Percentiles rank a stretch among this genome's conserved stretches.
These are phyloP conservation scores for Pseudorectes ferrugineus DNA, from an alignment of 2,113 vertebrate species.

Conservation along the genomic window DNA sequence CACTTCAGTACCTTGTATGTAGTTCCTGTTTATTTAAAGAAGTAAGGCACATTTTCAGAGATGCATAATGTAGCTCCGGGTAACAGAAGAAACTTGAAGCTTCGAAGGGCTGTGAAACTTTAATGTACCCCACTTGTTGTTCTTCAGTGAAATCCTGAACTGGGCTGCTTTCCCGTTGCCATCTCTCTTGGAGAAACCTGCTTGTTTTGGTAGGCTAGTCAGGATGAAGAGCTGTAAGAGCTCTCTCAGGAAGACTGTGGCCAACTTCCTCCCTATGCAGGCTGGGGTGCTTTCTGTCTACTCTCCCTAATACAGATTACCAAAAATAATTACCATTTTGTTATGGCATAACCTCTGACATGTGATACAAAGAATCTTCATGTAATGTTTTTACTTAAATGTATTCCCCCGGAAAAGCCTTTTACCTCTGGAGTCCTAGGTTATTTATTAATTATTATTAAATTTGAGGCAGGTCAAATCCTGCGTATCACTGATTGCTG, in stretches of 20 bases:
- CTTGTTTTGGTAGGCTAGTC: not conserved
- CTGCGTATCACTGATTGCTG: not conserved
- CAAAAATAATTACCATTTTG: not conserved
- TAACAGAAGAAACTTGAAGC: not conserved
- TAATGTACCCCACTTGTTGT: not conserved
- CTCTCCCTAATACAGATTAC: not conserved
- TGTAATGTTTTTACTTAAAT: not conserved
- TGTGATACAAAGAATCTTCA: not conserved
- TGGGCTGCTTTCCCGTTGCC: not conserved
- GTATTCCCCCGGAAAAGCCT: not conserved
- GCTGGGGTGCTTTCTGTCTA: not conserved
- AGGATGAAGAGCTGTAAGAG: not conserved
- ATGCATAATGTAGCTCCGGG: not conserved
- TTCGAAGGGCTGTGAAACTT: not conserved
- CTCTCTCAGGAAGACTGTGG: not conserved
- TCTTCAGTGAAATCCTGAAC: not conserved
- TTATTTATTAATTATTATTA: not conserved
- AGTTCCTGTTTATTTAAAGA: not conserved
- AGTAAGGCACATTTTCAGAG: not conserved
- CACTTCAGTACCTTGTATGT: not conserved
- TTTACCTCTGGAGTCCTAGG: not conserved
- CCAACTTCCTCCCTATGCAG: not conserved
- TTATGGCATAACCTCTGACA: not conserved
- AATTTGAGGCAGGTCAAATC: not conserved
- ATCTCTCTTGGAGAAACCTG: not conserved